Percentiles rank a stretch among this genome's conserved stretches.
Evolutionary conservation across 1,140 invertebrate genomes (phyloP).

Genomic region (Mesaphorura yosii): DNA sequence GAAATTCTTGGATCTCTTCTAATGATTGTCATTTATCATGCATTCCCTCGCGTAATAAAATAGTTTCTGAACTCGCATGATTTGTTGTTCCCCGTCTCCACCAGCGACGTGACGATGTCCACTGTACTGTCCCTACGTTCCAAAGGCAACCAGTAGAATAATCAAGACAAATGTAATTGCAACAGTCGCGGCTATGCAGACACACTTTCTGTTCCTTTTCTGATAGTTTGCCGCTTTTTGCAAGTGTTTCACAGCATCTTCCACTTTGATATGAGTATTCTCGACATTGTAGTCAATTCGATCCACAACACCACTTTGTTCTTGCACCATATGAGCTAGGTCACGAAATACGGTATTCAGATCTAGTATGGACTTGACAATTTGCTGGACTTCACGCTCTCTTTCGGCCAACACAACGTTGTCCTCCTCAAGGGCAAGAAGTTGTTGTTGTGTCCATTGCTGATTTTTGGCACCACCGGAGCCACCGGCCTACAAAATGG

Average conservation of each 20-base stretch:
- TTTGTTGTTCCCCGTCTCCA: too few relatives aligned
- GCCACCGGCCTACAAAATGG: slow-evolving; percentile 32
- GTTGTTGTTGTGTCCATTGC: slow-evolving; percentile 51
- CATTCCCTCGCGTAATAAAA: too few relatives aligned
- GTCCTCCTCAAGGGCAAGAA: slow-evolving; percentile 74
- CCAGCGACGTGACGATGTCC: too few relatives aligned
- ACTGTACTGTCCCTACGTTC: too few relatives aligned
- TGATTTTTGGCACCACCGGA: slow-evolving; percentile 37
- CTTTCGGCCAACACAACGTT: slow-evolving; percentile 59
- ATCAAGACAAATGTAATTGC: slow-evolving; percentile 26
- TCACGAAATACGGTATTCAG: slow-evolving; percentile 87
- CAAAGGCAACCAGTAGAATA: slow-evolving; percentile 25
- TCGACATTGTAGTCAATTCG: slow-evolving; percentile 95
- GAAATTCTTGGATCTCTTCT: too few relatives aligned
- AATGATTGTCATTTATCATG: too few relatives aligned
- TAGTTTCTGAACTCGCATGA: too few relatives aligned
- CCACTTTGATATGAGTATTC: slow-evolving; percentile 70
- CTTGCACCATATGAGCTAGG: slow-evolving; percentile 48
- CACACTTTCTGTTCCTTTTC: slow-evolving; percentile 68
- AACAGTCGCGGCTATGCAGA: slow-evolving; percentile 27
- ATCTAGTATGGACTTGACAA: slow-evolving; percentile 83
- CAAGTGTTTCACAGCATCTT: slow-evolving; percentile 67
- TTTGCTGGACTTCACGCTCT: slow-evolving; percentile 78
- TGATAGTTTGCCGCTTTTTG: slow-evolving; percentile 71
- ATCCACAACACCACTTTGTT: slow-evolving; percentile 86